Evolutionary conservation across 2,113 vertebrate genomes (phyloP).

Genomic region (Ictalurus punctatus): DNA sequence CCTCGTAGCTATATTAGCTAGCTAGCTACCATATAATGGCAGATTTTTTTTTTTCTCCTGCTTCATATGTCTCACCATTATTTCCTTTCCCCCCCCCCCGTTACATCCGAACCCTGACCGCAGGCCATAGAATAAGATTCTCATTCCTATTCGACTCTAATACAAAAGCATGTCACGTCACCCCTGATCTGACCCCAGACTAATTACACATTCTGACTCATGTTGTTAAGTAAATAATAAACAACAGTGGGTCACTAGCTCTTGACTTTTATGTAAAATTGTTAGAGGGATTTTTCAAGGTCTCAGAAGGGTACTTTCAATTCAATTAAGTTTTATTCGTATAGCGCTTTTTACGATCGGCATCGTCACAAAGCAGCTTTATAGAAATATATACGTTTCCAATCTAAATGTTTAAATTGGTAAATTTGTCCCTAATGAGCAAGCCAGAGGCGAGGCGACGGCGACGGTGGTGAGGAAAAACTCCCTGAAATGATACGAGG

Average conservation of each 20-base stretch:
- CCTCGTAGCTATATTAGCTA: not conserved
- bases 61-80: not conserved
- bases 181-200: not conserved
- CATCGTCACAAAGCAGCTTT: no score
- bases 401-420: no score
- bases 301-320: not conserved
- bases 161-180: not conserved
- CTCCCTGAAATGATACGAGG: no score
- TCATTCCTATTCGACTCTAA: not conserved
- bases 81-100: no score
- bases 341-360: no score
- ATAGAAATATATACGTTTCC: no score
- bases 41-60: not conserved
- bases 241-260: not conserved
- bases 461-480: no score
- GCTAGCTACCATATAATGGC: not conserved
- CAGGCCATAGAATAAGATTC: not conserved
- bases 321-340: no score
- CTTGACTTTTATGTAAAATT: conserved; percentile 7
- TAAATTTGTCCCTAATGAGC: no score
- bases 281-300: not conserved
- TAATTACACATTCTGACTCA: conserved; percentile 3
- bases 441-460: no score
- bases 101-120: not conserved
- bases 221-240: conserved; percentile 12